A percentile compares a stretch with the other conserved stretches of the same genome.
These are phyloP conservation scores for Drosophila orosa DNA, from an alignment of 1,140 invertebrate genomes.

Conservation along the genomic window DNA sequence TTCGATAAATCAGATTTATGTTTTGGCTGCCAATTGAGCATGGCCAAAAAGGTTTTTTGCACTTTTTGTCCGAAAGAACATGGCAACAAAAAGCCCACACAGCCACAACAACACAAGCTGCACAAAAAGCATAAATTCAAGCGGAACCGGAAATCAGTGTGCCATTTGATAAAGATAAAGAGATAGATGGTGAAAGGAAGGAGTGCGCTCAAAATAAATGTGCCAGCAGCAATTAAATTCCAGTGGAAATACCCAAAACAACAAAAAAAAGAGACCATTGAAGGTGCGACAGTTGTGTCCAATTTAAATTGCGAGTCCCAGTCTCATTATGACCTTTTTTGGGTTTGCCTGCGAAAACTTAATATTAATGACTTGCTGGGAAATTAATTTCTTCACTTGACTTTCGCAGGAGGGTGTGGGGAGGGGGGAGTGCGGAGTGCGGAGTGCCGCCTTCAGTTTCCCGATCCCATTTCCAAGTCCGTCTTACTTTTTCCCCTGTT, in stretches of 20 bases:
- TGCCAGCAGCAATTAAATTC: constrained; percentile 58
- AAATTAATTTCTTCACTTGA: constrained; percentile 77
- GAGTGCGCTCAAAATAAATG: constrained; percentile 28
- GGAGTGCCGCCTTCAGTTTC: constrained; percentile 27
- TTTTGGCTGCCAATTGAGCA: constrained; percentile 18
- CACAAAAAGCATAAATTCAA: constrained; percentile 12
- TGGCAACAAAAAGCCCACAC: constrained; percentile 7
- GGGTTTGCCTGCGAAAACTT: constrained; percentile 61
- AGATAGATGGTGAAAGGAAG: constrained; percentile 18
- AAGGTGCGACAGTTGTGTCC: constrained; percentile 42
- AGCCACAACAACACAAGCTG: constrained; percentile 5
- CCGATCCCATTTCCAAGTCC: constrained; percentile 43
- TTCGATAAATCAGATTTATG: constrained; percentile 66
- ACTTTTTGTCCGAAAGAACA: constrained; percentile 28
- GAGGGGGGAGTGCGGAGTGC: not conserved
- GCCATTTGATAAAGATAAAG: constrained; percentile 45
- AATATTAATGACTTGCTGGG: constrained; percentile 79
- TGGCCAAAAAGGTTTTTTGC: constrained; percentile 22
- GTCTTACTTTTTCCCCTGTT: constrained; percentile 13
- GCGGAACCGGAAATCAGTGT: constrained; percentile 68
- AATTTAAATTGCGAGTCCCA: constrained; percentile 34
- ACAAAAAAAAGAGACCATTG: constrained; percentile 8
- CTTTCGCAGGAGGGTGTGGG: constrained; percentile 52
- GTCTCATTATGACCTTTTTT: constrained; percentile 74
- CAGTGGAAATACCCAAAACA: constrained; percentile 12